Conservation (phyloP, 1,140 invertebrate species). For the Neodiprion virginianus region DNA sequence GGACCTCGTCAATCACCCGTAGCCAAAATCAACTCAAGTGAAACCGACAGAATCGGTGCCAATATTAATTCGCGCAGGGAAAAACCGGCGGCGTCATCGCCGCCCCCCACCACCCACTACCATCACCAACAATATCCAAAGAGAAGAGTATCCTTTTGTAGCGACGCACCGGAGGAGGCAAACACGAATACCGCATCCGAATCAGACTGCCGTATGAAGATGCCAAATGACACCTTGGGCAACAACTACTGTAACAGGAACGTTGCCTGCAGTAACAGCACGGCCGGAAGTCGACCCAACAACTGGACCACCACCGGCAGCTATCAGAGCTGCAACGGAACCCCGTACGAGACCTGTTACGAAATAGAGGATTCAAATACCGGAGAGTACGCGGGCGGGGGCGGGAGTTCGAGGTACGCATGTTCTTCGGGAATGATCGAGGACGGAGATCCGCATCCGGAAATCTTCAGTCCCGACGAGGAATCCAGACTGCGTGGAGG, state of each 20-base stretch:
- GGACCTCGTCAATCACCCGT: not conserved
- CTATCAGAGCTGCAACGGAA: not conserved
- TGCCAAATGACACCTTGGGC: slow-evolving; percentile 16
- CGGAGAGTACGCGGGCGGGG: too few relatives aligned
- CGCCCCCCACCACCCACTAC: slow-evolving; percentile 27
- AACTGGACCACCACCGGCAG: not conserved
- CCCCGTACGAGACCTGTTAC: not conserved
- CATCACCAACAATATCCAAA: slow-evolving; percentile 35
- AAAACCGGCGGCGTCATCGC: slow-evolving; percentile 35
- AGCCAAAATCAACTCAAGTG: not conserved
- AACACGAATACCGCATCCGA: slow-evolving; percentile 15
- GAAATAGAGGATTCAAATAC: not conserved
- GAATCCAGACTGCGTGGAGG: slow-evolving; percentile 42
- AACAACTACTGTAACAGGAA: slow-evolving; percentile 26
- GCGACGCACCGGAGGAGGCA: slow-evolving; percentile 27
- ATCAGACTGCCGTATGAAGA: slow-evolving; percentile 18
- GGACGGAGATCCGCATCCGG: not conserved
- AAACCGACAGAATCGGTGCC: not conserved
- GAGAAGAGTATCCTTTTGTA: slow-evolving; percentile 41
- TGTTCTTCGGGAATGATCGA: not conserved
- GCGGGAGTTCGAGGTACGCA: not conserved
- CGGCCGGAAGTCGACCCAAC: not conserved
- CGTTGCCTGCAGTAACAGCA: not conserved
- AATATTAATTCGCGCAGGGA: slow-evolving; percentile 10
- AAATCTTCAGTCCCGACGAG: not conserved